Conservation (phyloP, 2,888 invertebrate species). For the Spisula solida region DNA sequence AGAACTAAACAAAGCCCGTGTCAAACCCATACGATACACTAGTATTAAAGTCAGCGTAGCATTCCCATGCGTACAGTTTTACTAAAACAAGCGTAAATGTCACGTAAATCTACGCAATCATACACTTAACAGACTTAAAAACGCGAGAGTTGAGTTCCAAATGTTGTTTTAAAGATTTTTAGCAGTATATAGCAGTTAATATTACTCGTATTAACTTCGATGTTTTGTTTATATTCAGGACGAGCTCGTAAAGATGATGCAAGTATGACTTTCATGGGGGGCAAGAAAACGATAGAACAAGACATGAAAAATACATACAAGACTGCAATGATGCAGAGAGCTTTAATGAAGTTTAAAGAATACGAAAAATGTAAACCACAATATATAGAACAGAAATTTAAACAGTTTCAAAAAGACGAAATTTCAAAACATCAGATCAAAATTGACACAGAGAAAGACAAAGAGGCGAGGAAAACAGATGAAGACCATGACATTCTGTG, state of each 20-base stretch:
- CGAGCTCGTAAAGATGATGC: slow-evolving; percentile 66
- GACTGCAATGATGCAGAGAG: slow-evolving; percentile 65
- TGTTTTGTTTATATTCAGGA: slow-evolving; percentile 47
- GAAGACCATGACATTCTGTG: slow-evolving; percentile 58
- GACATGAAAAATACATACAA: slow-evolving; percentile 63
- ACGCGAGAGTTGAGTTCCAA: too few species aligned
- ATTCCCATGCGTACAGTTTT: too few species aligned
- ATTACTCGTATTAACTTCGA: too few species aligned
- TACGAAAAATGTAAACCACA: slow-evolving; percentile 29
- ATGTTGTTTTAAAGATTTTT: too few species aligned
- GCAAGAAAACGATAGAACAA: slow-evolving; percentile 46
- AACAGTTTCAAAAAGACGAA: slow-evolving; percentile 48
- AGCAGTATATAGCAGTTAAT: too few species aligned
- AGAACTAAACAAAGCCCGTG: too few species aligned
- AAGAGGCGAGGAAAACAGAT: slow-evolving; percentile 41
- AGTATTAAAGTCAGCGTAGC: too few species aligned
- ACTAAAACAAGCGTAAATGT: too few species aligned
- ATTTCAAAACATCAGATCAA: slow-evolving; percentile 41
- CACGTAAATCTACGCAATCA: too few species aligned
- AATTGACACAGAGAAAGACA: slow-evolving; percentile 36
- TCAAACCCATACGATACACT: too few species aligned
- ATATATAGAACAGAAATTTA: slow-evolving; percentile 45
- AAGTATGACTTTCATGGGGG: slow-evolving; percentile 50
- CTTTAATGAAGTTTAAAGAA: slow-evolving; percentile 42
- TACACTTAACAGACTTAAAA: too few species aligned